phyloP scores from a whole-genome alignment of 2,113 vertebrate genomes.

The Carlito syrichta region DNA sequence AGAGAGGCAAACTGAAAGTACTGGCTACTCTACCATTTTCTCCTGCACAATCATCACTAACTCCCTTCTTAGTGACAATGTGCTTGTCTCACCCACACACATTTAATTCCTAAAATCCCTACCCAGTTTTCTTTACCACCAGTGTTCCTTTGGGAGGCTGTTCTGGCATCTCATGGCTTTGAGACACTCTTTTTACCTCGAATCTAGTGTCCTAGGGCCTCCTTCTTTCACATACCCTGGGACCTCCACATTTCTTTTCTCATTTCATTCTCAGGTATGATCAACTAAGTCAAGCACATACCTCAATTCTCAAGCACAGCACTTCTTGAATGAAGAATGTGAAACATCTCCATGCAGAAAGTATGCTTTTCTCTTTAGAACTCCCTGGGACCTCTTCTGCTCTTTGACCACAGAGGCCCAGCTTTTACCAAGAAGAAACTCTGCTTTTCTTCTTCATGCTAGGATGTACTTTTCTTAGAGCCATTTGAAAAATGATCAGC shows the following conservation, averaged over 20 bases:
- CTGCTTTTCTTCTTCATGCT: neutral
- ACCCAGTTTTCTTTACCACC: neutral
- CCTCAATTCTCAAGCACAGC: neutral
- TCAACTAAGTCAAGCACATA: neutral
- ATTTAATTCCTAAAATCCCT: neutral
- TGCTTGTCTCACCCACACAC: fast-evolving
- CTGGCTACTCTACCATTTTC: neutral
- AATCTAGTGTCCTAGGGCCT: neutral
- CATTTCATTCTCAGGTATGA: neutral
- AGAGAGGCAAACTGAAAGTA: neutral
- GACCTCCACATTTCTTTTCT: neutral
- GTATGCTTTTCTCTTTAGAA: neutral
- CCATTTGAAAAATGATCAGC: neutral
- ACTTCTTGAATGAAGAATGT: constrained; percentile 5
- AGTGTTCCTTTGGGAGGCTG: neutral
- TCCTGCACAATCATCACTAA: neutral
- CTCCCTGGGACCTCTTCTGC: neutral
- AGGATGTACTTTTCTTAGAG: neutral
- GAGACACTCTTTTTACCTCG: neutral
- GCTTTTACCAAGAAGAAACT: neutral
- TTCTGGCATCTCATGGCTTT: neutral
- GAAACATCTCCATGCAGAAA: neutral
- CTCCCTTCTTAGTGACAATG: neutral
- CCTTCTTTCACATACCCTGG: neutral
- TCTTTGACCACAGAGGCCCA: neutral